Conservation (phyloP, 2,113 vertebrate species). For the Origma solitaria region DNA sequence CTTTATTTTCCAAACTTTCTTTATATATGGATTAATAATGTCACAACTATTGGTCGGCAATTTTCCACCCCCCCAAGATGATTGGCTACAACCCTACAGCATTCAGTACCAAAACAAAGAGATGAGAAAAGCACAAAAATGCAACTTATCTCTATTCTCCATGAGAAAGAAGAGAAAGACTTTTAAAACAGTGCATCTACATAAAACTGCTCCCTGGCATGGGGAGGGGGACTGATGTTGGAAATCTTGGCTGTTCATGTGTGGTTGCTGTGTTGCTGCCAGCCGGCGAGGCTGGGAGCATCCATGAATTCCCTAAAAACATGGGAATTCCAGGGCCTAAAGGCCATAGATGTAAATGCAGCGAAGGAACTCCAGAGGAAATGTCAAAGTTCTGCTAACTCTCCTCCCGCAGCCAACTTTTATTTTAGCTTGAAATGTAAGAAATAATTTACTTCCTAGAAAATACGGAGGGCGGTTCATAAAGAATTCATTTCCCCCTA, state of each 20-base stretch:
- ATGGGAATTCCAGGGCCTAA: not conserved
- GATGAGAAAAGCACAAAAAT: no score
- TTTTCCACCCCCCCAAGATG: no score
- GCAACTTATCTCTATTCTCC: no score
- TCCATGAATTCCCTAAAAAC: not conserved
- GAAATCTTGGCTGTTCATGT: not conserved
- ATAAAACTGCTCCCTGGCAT: not conserved
- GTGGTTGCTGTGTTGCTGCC: not conserved
- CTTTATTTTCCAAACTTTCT: no score
- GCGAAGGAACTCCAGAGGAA: not conserved
- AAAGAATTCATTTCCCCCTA: not conserved
- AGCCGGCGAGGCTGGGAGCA: not conserved
- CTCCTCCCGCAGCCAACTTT: not conserved
- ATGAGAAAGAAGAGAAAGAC: no score
- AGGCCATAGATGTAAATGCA: not conserved
- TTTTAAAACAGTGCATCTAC: no score
- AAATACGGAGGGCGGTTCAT: not conserved
- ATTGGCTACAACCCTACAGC: no score
- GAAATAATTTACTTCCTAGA: slow-evolving; percentile 21
- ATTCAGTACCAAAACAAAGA: no score
- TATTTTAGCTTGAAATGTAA: slow-evolving; percentile 2
- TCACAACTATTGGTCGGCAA: no score
- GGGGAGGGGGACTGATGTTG: not conserved
- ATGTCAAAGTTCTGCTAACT: not conserved
- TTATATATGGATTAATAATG: no score